phyloP scores from a whole-genome alignment of 2,113 vertebrate species.

The Ctenodactylus gundi region DNA sequence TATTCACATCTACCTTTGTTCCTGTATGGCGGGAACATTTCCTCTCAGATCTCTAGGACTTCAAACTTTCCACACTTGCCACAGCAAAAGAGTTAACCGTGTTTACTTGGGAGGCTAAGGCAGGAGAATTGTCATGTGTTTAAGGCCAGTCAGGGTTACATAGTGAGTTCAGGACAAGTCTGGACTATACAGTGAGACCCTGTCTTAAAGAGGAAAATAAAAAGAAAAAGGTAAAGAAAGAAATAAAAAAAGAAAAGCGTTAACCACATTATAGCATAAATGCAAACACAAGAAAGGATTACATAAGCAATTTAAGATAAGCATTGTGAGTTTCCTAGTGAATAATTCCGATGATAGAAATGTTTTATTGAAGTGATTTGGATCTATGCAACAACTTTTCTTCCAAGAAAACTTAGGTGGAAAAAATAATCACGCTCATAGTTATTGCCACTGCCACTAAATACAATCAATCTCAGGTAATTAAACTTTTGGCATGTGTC shows the following conservation, averaged over 20 bases:
- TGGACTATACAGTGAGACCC: too few relatives aligned
- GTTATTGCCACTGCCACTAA: neutral
- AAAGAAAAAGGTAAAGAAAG: too few relatives aligned
- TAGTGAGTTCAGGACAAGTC: too few relatives aligned
- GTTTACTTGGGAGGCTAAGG: too few relatives aligned
- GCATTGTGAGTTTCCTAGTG: neutral
- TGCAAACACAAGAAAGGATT: neutral
- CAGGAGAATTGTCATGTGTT: too few relatives aligned
- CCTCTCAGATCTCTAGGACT: neutral
- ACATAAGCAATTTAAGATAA: neutral
- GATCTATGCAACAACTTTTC: neutral
- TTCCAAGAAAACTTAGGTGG: neutral
- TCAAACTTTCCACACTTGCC: neutral
- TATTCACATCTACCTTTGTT: neutral
- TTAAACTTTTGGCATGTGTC: neutral
- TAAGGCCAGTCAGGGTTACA: too few relatives aligned
- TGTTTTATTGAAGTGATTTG: neutral
- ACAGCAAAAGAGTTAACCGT: too few relatives aligned
- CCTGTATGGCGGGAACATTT: neutral
- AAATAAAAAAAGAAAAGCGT: too few relatives aligned
- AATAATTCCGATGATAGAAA: neutral
- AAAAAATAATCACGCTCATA: neutral
- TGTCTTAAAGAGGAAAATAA: too few relatives aligned
- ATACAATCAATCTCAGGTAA: neutral
- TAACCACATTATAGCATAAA: neutral